A percentile compares a stretch with the other conserved stretches of the same genome.
phyloP scores from a whole-genome alignment of 2,888 invertebrate genomes.

The Leucoptera coffeella region DNA sequence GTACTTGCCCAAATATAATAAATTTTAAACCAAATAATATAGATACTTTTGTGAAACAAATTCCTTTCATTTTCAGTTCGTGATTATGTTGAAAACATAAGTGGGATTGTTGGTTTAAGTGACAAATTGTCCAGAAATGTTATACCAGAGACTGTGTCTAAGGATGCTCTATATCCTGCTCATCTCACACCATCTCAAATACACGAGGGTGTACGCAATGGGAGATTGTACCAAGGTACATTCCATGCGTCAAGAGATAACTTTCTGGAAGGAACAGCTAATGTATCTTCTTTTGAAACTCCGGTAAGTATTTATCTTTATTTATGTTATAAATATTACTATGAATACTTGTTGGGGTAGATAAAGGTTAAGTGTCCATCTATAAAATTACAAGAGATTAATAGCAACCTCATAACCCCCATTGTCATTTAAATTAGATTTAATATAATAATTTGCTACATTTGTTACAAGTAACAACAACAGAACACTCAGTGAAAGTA shows the following conservation, averaged over 20 bases:
- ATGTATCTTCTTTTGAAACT: constrained; percentile 72
- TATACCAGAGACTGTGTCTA: constrained; percentile 52
- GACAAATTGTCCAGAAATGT: constrained; percentile 76
- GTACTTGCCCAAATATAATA: too few relatives aligned
- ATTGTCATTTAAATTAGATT: too few relatives aligned
- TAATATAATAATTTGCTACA: too few relatives aligned
- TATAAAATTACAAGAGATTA: too few relatives aligned
- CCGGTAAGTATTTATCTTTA: constrained; percentile 63
- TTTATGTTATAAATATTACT: too few relatives aligned
- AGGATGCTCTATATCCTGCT: constrained; percentile 72
- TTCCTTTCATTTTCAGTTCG: constrained; percentile 37
- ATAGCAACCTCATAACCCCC: too few relatives aligned
- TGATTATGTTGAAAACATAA: constrained; percentile 72
- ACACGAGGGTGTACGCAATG: constrained; percentile 72
- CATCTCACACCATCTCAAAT: constrained; percentile 75
- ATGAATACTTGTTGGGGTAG: too few relatives aligned
- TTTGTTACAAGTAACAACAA: too few relatives aligned
- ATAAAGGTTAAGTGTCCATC: too few relatives aligned
- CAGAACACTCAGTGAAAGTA: too few relatives aligned
- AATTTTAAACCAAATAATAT: too few relatives aligned
- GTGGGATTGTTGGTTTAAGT: constrained; percentile 59
- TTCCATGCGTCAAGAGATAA: constrained; percentile 88
- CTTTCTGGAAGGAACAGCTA: constrained; percentile 86
- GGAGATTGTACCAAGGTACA: constrained; percentile 71
- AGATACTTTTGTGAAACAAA: not conserved